Evolutionary conservation across 2,888 invertebrate genomes (phyloP).

Genomic region (Campaea margaritaria): DNA sequence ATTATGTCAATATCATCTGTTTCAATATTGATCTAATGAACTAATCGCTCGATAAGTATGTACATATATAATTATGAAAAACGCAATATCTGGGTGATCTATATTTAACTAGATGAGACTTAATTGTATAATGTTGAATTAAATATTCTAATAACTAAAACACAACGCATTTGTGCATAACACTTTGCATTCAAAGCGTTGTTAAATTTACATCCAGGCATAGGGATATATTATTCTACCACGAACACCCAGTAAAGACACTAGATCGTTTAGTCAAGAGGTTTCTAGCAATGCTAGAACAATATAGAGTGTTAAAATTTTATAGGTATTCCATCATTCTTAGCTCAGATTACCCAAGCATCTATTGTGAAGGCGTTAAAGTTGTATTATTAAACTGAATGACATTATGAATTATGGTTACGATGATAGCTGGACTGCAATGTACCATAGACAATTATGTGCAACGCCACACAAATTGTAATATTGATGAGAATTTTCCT

Average conservation of each 20-base stretch:
- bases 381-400: conserved; percentile 36
- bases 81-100: conserved; percentile 13
- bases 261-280: conserved; percentile 3
- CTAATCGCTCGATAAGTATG: conserved; percentile 14
- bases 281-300: conserved; percentile 18
- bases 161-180: neutral
- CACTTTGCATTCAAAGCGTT: neutral
- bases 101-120: conserved; percentile 13
- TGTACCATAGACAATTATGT: conserved; percentile 25
- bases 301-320: conserved; percentile 23
- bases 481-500: conserved; percentile 22
- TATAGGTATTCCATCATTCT: conserved; percentile 33
- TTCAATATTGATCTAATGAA: conserved; percentile 27
- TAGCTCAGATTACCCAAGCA: conserved; percentile 34
- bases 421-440: conserved; percentile 29
- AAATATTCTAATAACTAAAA: conserved; percentile 25
- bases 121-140: conserved; percentile 27
- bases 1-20: conserved; percentile 16
- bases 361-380: conserved; percentile 35
- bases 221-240: conserved; percentile 11
- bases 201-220: conserved; percentile 27
- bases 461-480: conserved; percentile 16
- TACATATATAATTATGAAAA: conserved; percentile 4
- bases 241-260: neutral
- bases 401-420: conserved; percentile 37